Evolutionary conservation across 2,113 vertebrate genomes (phyloP).

Genomic region (Dascyllus trimaculatus): DNA sequence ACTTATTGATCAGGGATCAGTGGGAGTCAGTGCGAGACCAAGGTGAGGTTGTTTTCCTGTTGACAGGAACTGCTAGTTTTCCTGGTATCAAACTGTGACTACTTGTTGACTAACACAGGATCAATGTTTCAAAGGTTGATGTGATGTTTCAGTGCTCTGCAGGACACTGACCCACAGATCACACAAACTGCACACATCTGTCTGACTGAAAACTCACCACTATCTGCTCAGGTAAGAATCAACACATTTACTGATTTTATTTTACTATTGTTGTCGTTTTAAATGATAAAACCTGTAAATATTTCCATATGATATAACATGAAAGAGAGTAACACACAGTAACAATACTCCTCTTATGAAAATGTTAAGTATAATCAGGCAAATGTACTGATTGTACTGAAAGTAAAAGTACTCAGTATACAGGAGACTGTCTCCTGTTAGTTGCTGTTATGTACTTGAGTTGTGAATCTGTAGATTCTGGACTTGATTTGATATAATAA

Average conservation of each 20-base stretch:
- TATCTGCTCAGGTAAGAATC: slow-evolving; percentile 59
- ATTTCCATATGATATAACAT: no score
- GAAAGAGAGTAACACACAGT: no score
- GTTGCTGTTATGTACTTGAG: no score
- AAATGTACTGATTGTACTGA: no score
- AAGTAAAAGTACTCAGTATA: no score
- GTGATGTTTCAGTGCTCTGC: slow-evolving; percentile 57
- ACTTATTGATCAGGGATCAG: neutral
- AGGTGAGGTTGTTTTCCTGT: neutral
- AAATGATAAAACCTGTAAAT: no score
- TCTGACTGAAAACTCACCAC: neutral
- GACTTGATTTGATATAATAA: no score
- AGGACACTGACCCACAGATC: slow-evolving; percentile 78
- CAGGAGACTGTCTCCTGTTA: no score
- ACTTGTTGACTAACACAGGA: slow-evolving; percentile 38
- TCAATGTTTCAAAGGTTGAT: slow-evolving; percentile 84
- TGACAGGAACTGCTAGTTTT: slow-evolving; percentile 13
- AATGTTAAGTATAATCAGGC: no score
- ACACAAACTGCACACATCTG: neutral
- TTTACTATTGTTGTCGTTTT: no score
- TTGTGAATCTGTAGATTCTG: neutral
- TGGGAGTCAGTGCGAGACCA: no score
- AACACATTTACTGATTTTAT: neutral
- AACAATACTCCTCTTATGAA: no score
- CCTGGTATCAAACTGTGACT: slow-evolving; percentile 16